Evolutionary conservation across 2,888 invertebrate genomes (phyloP).

Genomic region (Scaptodrosophila latifasciaeformis): DNA sequence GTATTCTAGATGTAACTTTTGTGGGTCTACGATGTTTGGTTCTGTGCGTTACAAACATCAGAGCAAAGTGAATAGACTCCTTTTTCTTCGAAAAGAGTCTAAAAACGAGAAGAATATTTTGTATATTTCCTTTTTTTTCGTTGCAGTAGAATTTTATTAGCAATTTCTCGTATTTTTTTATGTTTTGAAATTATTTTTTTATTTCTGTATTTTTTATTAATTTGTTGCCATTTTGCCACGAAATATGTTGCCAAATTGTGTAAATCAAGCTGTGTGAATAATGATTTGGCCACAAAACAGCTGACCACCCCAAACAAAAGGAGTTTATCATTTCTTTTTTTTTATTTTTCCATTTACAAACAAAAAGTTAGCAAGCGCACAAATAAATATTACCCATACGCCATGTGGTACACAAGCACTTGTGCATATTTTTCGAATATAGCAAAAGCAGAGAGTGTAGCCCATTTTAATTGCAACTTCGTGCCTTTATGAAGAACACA

Average conservation of each 20-base stretch:
- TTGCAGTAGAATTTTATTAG: neutral
- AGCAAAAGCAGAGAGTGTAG: constrained; percentile 24
- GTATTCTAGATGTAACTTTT: too few relatives aligned
- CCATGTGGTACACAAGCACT: constrained; percentile 31
- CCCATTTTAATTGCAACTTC: constrained; percentile 54
- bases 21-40: too few relatives aligned
- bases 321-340: constrained; percentile 21
- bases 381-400: constrained; percentile 55
- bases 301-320: constrained; percentile 6
- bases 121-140: neutral
- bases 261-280: constrained; percentile 51
- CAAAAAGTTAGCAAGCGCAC: too few relatives aligned
- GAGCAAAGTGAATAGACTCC: too few relatives aligned
- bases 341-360: constrained; percentile 12
- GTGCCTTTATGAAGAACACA: constrained; percentile 48
- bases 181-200: neutral
- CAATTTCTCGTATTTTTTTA: neutral
- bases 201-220: neutral
- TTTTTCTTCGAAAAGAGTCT: too few relatives aligned
- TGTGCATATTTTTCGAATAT: neutral
- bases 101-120: too few relatives aligned
- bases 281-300: constrained; percentile 5
- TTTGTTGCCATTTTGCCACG: neutral
- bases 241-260: constrained; percentile 22
- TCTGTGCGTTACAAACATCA: too few relatives aligned